Percentiles rank a stretch among this genome's conserved stretches.
Evolutionary conservation across 2,113 vertebrate species (phyloP).

Genomic region (Panthera tigris): DNA sequence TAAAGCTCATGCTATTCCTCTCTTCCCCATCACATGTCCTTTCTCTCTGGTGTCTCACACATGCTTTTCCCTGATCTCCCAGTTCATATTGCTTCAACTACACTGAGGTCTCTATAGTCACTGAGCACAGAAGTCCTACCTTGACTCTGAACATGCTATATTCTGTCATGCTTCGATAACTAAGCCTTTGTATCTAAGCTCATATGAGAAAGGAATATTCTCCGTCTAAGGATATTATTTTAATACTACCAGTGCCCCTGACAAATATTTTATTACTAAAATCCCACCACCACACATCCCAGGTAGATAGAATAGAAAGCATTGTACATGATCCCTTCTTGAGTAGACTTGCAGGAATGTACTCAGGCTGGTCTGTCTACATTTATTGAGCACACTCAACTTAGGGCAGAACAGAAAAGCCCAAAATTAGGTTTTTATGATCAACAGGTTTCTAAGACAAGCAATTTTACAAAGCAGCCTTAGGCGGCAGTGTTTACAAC

Average conservation of each 20-base stretch:
- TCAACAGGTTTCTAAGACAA: constrained; percentile 41
- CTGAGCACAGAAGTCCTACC: background rate
- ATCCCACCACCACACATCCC: background rate
- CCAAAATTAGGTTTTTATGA: background rate
- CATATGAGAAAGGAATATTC: background rate
- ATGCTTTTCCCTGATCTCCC: background rate
- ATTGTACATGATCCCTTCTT: background rate
- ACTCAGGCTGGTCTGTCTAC: background rate
- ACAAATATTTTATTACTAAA: background rate
- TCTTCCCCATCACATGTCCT: accelerated
- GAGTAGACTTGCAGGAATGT: background rate
- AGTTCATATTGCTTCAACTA: accelerated
- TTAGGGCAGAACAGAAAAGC: background rate
- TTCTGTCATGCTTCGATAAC: background rate
- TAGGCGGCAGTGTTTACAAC: background rate
- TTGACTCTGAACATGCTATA: background rate
- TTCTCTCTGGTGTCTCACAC: background rate
- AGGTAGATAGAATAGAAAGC: background rate
- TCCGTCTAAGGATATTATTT: background rate
- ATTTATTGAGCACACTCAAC: background rate
- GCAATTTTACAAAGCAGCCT: constrained; percentile 45
- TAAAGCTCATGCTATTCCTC: background rate
- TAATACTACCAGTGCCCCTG: background rate
- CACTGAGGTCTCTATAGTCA: background rate
- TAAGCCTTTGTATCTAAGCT: background rate